Conservation (phyloP, 1,140 invertebrate species). For the Cephus cinctus region DNA sequence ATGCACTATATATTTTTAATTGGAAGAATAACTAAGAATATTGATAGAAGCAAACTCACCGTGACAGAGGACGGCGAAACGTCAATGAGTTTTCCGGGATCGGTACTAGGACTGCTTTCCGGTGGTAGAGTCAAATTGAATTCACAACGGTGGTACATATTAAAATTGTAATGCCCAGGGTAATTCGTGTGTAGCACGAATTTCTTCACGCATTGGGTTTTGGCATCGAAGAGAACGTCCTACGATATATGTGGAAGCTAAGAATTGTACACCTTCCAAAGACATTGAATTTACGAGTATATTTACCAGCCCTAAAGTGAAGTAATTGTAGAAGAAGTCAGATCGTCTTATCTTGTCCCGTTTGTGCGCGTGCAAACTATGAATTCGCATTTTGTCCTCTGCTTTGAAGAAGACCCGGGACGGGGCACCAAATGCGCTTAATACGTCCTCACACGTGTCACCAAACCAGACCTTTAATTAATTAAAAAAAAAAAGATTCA, state of each 20-base stretch:
- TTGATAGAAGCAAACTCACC: conserved; percentile 46
- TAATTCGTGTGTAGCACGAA: conserved; percentile 98
- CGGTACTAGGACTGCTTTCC: conserved; percentile 51
- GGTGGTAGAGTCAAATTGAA: conserved; percentile 76
- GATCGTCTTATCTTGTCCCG: conserved; percentile 71
- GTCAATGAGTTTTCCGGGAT: conserved; percentile 61
- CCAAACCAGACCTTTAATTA: conserved; percentile 73
- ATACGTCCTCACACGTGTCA: conserved; percentile 82
- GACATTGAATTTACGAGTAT: background rate
- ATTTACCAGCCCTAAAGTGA: conserved; percentile 88
- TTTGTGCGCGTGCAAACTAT: conserved; percentile 81
- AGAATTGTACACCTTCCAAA: conserved; percentile 5
- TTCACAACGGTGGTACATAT: conserved; percentile 94
- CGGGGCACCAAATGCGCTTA: conserved; percentile 73
- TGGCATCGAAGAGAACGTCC: conserved; percentile 96
- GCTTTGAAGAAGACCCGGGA: conserved; percentile 90
- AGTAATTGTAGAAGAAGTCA: conserved; percentile 98
- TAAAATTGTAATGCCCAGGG: conserved; percentile 99
- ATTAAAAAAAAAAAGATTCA: background rate
- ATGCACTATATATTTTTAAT: too few species aligned
- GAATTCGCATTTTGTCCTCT: conserved; percentile 98
- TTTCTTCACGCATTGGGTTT: conserved; percentile 91
- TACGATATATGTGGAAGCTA: conserved; percentile 52
- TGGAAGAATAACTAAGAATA: too few species aligned
- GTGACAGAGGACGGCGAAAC: conserved; percentile 61